These are phyloP conservation scores for Tragelaphus scriptus DNA, from an alignment of 2,113 vertebrate species.

Conservation along the genomic window DNA sequence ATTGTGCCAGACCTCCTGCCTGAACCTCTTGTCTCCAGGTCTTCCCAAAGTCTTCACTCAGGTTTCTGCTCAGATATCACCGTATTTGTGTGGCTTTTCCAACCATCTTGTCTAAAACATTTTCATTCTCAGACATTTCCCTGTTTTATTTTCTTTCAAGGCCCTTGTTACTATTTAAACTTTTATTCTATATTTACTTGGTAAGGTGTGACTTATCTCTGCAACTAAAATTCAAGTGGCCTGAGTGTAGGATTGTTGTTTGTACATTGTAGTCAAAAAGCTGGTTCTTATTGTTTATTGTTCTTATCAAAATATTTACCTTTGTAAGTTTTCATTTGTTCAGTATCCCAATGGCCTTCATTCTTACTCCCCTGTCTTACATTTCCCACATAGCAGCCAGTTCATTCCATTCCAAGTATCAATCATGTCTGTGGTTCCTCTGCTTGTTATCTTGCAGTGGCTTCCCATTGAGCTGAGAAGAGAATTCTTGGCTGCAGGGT, in stretches of 20 bases:
- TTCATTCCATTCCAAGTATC: neutral
- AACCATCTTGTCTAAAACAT: neutral
- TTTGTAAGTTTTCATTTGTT: neutral
- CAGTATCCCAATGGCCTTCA: neutral
- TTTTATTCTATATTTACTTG: neutral
- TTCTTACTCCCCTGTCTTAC: neutral
- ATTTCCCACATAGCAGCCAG: neutral
- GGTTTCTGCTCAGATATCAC: neutral
- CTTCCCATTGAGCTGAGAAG: neutral
- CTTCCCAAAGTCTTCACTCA: neutral
- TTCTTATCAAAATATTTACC: neutral
- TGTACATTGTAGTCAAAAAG: neutral
- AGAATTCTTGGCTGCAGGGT: neutral
- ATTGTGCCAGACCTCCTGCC: neutral
- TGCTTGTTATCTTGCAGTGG: neutral
- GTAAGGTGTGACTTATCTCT: neutral
- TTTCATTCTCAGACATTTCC: neutral
- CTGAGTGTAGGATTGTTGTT: neutral
- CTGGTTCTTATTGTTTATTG: neutral
- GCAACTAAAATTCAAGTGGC: neutral
- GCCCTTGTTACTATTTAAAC: neutral
- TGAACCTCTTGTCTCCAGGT: neutral
- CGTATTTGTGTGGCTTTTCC: neutral
- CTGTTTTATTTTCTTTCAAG: neutral
- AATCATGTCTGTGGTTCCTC: neutral